phyloP scores from a whole-genome alignment of 2,888 invertebrate genomes.

The Coelopa pilipes region DNA sequence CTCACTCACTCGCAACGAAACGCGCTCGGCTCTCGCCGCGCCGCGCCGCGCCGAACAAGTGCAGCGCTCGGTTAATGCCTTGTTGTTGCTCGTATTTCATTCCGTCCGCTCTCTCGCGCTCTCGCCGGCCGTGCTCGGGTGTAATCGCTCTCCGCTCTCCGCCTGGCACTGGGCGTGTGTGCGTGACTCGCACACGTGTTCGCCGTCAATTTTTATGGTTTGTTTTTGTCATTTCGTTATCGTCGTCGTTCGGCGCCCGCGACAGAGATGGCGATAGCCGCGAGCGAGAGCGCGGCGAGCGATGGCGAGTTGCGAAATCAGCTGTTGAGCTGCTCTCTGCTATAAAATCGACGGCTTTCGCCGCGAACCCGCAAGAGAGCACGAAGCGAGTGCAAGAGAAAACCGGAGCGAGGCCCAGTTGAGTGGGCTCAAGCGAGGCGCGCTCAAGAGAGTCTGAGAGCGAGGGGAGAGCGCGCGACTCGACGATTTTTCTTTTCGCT shows the following conservation, averaged over 20 bases:
- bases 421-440: too few species aligned
- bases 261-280: slow-evolving; percentile 1
- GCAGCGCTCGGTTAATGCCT: slow-evolving; percentile 45
- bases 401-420: too few species aligned
- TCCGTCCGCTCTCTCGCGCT: slow-evolving; percentile 2
- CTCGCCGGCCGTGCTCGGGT: too few species aligned
- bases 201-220: slow-evolving; percentile 59
- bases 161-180: slow-evolving; percentile 16
- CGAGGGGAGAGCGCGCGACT: too few species aligned
- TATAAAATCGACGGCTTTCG: too few species aligned
- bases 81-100: slow-evolving; percentile 61
- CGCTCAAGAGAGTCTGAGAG: too few species aligned
- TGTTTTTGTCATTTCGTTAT: slow-evolving; percentile 53
- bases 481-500: too few species aligned
- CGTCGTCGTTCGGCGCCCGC: not conserved
- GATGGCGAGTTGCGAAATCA: not conserved
- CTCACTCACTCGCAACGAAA: not conserved
- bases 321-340: not conserved
- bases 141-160: too few species aligned
- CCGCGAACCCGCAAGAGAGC: too few species aligned
- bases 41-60: slow-evolving; percentile 30
- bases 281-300: not conserved
- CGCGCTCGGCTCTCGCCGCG: not conserved
- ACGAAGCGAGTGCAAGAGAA: too few species aligned
- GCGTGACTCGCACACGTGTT: slow-evolving; percentile 50